These are phyloP conservation scores for Halcyon smyrnensis DNA, from an alignment of 2,797 vertebrate genomes.

Conservation along the genomic window DNA sequence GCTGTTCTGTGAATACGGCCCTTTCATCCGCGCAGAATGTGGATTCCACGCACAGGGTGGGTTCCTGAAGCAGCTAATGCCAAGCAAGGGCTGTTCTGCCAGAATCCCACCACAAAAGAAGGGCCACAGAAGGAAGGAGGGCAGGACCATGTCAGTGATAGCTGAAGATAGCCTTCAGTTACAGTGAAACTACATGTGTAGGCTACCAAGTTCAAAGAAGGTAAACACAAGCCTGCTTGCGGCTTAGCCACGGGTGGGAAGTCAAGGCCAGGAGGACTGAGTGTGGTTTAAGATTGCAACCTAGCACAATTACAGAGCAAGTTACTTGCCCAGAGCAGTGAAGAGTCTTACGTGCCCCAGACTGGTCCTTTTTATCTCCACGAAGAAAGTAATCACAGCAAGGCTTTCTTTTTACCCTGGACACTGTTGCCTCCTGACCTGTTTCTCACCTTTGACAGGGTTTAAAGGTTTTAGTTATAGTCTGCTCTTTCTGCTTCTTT, in stretches of 20 bases:
- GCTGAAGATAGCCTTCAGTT: neutral
- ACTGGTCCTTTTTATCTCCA: neutral
- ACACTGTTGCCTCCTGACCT: neutral
- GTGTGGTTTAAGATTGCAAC: neutral
- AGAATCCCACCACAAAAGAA: neutral
- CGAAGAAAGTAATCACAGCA: neutral
- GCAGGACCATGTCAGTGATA: neutral
- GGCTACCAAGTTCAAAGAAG: neutral
- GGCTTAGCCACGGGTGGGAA: accelerated
- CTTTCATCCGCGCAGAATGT: neutral
- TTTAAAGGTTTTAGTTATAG: neutral
- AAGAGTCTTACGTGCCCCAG: neutral
- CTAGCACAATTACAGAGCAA: neutral
- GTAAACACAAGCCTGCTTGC: neutral
- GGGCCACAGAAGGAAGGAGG: neutral
- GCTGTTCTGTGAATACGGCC: accelerated
- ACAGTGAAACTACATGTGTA: neutral
- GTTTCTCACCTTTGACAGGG: neutral
- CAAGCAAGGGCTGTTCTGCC: neutral
- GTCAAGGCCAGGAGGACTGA: neutral
- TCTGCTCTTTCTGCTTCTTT: neutral
- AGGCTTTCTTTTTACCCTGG: neutral
- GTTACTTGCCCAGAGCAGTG: neutral
- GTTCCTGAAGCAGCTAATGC: accelerated
- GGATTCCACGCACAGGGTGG: neutral